phyloP scores from a whole-genome alignment of 2,888 invertebrate species.

The Melanostoma scalare region DNA sequence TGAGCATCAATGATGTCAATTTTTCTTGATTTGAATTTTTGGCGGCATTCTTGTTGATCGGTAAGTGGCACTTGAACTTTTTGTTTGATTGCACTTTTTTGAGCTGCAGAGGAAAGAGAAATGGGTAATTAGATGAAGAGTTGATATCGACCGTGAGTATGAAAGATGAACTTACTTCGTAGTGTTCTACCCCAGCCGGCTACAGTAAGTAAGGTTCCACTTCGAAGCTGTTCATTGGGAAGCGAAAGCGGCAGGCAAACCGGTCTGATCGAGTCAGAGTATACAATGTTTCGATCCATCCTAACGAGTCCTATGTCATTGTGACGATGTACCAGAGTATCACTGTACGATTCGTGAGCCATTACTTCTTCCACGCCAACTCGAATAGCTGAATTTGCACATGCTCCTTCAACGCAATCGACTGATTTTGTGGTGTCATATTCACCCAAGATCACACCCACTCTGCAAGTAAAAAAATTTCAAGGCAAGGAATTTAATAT shows the following conservation, averaged over 20 bases:
- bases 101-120: conserved; percentile 76
- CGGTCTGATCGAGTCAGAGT: conserved; percentile 84
- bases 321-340: conserved; percentile 84
- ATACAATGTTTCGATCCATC: conserved; percentile 83
- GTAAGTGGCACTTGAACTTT: conserved; percentile 83
- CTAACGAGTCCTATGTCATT: conserved; percentile 89
- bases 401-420: conserved; percentile 81
- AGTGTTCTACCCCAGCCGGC: conserved; percentile 87
- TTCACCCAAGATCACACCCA: conserved; percentile 79
- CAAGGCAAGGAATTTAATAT: neutral
- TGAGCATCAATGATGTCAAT: conserved; percentile 81
- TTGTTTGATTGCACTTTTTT: conserved; percentile 84
- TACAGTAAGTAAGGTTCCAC: conserved; percentile 81
- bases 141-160: neutral
- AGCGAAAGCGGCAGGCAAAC: conserved; percentile 84
- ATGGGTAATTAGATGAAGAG: neutral
- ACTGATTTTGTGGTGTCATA: conserved; percentile 77
- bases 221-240: conserved; percentile 66
- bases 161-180: conserved; percentile 54
- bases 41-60: conserved; percentile 82
- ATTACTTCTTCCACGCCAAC: conserved; percentile 85
- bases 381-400: conserved; percentile 84
- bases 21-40: conserved; percentile 77
- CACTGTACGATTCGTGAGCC: conserved; percentile 86
- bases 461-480: conserved; percentile 74